These are phyloP conservation scores for Eremobia ochroleuca DNA, from an alignment of 2,888 invertebrate genomes.

Conservation along the genomic window DNA sequence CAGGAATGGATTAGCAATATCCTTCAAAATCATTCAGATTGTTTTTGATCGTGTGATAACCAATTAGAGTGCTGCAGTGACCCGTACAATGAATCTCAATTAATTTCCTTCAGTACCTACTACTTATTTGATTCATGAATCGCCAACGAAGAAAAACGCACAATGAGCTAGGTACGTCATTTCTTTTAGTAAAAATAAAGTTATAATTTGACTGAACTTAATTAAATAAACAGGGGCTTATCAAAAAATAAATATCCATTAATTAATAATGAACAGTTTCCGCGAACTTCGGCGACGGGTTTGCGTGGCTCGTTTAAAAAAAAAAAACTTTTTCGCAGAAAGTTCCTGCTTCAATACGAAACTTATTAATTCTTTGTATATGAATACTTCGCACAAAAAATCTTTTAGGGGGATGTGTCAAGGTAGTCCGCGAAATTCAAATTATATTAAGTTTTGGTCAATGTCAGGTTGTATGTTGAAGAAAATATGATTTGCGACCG, in stretches of 20 bases:
- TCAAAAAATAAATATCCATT: conserved; percentile 28
- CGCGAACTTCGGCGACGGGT: conserved; percentile 10
- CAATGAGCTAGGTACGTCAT: background rate
- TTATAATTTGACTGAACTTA: conserved; percentile 50
- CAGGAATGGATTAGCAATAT: background rate
- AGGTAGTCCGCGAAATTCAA: background rate
- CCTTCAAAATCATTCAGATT: background rate
- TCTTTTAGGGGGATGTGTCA: background rate
- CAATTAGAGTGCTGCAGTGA: background rate
- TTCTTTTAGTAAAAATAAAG: conserved; percentile 21
- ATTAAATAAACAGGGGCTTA: conserved; percentile 26
- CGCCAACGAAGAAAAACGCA: background rate
- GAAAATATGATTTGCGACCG: background rate
- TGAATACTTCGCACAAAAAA: background rate
- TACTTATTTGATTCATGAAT: conserved; percentile 12
- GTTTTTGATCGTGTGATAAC: background rate
- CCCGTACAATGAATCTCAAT: conserved; percentile 5
- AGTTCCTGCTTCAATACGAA: conserved; percentile 6
- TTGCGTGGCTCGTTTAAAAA: background rate
- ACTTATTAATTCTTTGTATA: conserved; percentile 5
- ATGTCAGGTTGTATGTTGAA: background rate
- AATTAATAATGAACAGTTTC: conserved; percentile 46
- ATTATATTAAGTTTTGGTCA: background rate
- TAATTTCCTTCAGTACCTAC: background rate
- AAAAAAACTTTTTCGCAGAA: conserved; percentile 17